Evolutionary conservation across 1,140 invertebrate genomes (phyloP).

Genomic region (Gonioctena quinquepunctata): DNA sequence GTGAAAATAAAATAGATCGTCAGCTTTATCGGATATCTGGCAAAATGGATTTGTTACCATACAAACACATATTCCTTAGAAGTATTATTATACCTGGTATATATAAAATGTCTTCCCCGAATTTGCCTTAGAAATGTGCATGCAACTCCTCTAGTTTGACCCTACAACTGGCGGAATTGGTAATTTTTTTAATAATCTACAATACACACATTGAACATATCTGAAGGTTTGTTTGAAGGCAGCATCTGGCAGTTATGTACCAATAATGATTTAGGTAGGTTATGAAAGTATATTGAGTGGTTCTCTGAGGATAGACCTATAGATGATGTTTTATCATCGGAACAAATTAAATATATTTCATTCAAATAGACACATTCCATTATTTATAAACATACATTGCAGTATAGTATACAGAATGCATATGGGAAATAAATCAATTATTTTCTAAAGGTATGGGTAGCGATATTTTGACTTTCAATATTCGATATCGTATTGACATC

Average conservation of each 20-base stretch:
- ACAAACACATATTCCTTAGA: constrained; percentile 5
- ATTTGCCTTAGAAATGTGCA: constrained; percentile 15
- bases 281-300: not conserved
- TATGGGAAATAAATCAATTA: too few relatives aligned
- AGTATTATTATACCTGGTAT: constrained; percentile 8
- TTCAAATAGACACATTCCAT: too few relatives aligned
- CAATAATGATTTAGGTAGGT: not conserved
- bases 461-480: too few relatives aligned
- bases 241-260: not conserved
- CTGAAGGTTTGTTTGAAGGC: not conserved
- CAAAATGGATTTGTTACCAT: too few relatives aligned
- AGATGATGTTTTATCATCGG: too few relatives aligned
- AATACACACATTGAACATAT: not conserved
- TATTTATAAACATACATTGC: too few relatives aligned
- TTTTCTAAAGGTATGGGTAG: too few relatives aligned
- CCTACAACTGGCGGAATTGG: not conserved
- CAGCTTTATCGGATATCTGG: not conserved
- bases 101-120: constrained; percentile 9
- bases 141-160: not conserved
- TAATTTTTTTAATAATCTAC: not conserved
- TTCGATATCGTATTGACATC: too few relatives aligned
- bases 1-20: not conserved
- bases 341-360: too few relatives aligned
- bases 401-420: too few relatives aligned
- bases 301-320: not conserved